phyloP scores from a whole-genome alignment of 2,797 vertebrate species.

The Simalia tracyae region DNA sequence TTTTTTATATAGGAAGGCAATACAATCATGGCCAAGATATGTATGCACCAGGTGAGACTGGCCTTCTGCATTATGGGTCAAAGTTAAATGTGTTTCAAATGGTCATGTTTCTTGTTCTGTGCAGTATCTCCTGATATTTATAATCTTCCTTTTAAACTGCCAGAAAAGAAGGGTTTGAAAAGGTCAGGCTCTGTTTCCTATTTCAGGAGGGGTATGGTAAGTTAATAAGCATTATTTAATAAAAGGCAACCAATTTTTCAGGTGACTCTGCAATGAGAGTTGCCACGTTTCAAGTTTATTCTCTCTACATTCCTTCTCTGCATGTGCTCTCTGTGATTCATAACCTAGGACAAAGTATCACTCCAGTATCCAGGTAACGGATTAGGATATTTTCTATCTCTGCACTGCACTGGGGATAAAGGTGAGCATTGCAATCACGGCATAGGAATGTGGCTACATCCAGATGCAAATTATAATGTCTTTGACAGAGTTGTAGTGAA shows the following conservation, averaged over 20 bases:
- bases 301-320: background rate
- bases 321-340: background rate
- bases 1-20: slow-evolving; percentile 73
- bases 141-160: slow-evolving; percentile 65
- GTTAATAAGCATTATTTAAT: slow-evolving; percentile 65
- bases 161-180: slow-evolving; percentile 63
- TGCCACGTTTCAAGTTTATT: background rate
- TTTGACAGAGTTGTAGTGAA: background rate
- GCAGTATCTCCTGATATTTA: slow-evolving; percentile 67
- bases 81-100: slow-evolving; percentile 73
- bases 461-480: background rate
- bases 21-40: slow-evolving; percentile 53
- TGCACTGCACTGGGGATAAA: background rate
- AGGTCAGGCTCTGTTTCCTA: slow-evolving; percentile 71
- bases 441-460: background rate
- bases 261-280: slow-evolving; percentile 51
- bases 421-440: slow-evolving; percentile 1
- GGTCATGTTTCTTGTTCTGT: slow-evolving; percentile 58
- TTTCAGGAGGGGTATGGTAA: slow-evolving; percentile 59
- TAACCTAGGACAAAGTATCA: slow-evolving; percentile 5
- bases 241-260: slow-evolving; percentile 60
- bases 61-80: slow-evolving; percentile 59
- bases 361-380: slow-evolving; percentile 1
- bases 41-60: slow-evolving; percentile 42
- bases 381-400: background rate